Base-by-base conservation (phyloP, 2,113 vertebrate genomes). In the Aegotheles bennettii region DNA sequence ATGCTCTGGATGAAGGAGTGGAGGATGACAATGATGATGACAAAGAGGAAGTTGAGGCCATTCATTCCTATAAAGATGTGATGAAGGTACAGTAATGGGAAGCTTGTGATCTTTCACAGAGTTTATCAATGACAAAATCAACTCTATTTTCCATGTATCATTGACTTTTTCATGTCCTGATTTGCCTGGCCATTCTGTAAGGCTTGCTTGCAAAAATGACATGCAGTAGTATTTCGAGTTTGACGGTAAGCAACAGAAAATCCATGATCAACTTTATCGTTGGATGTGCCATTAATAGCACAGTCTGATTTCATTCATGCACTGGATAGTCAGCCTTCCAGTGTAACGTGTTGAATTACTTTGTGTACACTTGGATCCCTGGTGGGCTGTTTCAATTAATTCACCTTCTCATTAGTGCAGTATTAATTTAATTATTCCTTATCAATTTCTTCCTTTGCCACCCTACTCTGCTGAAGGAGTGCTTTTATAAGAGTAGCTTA, bases 1-100 rank as follows among this genome's bases (percentile, higher is more conserved):
- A 99, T 86, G 99, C 99, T 91, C 98, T 98, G 3, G 99, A 99
- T 92, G 99, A 99, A 93, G 99, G 98, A 71, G 98, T 98, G 3
- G 98, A 98, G 35, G 98, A 98, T 42, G 98, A 97, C 0, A 96
- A 98, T 2, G 69, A 94, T 48, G 98, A 98, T 10, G 97, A 97
- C 75, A 97, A 96, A 36, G 96, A 96, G 13, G 96, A 90, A 71
- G 33, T 97, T 43, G 95, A 96, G 77, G 97, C 93, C 54, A 96
- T 98, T 86, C 98, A 95, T 13, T 98, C 98, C 35, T 99, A 99
- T 94, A 98, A 97, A 91, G 99, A 99, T 70, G 98, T 99, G 84
- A 98, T 99, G 96, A 99, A 99, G 98, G 99, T 99, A 97, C 60
- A 82, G 86, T 78, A 65, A 26, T 61, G 26, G 54, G 35, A 21